Evolutionary conservation across 2,888 invertebrate species (phyloP), one percentile per base, ranked within the genome.

Genomic region (Candidula unifasciata): DNA sequence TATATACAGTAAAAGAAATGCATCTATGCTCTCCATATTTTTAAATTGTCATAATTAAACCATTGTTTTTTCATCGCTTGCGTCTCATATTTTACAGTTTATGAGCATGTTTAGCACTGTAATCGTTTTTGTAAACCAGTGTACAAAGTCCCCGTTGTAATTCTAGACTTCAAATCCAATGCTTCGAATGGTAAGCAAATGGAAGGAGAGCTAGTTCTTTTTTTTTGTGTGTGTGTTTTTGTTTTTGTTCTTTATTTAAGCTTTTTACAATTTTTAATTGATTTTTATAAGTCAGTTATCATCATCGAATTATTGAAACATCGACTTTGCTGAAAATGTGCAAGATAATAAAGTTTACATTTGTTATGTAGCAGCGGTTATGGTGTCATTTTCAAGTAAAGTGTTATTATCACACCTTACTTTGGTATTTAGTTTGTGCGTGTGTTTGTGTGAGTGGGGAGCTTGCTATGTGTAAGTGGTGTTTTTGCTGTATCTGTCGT

Each of bases 241-340:
- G n/a, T 60, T 60, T 54, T 60, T 60, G 21, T 60, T 21, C 27
- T n/a, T 68, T 68, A 8, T 13, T 30, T 27, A 27, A 13, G 30
- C 27, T 30, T 30, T 16, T 68, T 8, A 30, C 68, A 27, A 52
- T 44, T 6, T 27, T 21, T 24, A 60, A 24, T 5, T 13, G 0
- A 60, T 60, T n/a, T n/a, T n/a, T 21, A 18, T n/a, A 24, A n/a
- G 10, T 74, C 44, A 27, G 27, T 52, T n/a, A 71, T 52, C 27
- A 35, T 44, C 44, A 27, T 27, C n/a, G n/a, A 44, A 37, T 24
- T 44, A 74, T 10, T 1, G 24, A 60, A 2, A 52, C 73, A 74
- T 74, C 52, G 73, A 74, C 52, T 69, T 74, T 74, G 73, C 52
- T 74, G 73, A 74, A n/a, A 2, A 27, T 13, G 44, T 74, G 52